Conservation (phyloP, 2,888 invertebrate species). For the Odontocerum albicorne region DNA sequence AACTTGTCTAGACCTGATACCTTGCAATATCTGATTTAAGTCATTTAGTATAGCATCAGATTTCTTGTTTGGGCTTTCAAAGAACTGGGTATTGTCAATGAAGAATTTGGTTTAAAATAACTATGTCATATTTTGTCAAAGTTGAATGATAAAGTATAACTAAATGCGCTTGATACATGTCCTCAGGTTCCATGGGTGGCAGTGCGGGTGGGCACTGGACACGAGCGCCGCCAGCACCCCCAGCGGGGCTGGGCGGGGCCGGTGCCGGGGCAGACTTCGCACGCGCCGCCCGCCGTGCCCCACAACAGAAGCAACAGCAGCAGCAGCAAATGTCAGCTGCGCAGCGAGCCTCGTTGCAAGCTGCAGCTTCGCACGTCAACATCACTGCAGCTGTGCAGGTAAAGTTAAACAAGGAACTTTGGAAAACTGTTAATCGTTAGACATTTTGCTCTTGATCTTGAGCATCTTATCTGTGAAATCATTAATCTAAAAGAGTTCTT, state of each 20-base stretch:
- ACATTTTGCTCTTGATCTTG: too few relatives aligned
- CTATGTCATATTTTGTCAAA: background rate
- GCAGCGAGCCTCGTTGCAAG: slow-evolving; percentile 42
- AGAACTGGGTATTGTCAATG: too few relatives aligned
- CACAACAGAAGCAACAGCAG: slow-evolving; percentile 44
- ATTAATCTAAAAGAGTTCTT: too few relatives aligned
- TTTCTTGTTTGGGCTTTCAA: too few relatives aligned
- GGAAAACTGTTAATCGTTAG: too few relatives aligned
- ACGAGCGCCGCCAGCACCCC: slow-evolving; percentile 73
- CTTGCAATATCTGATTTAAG: too few relatives aligned
- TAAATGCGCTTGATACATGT: background rate
- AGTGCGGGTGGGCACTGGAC: slow-evolving; percentile 74
- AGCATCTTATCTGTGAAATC: too few relatives aligned
- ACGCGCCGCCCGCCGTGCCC: slow-evolving; percentile 64
- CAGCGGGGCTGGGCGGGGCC: slow-evolving; percentile 45
- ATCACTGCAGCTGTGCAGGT: slow-evolving; percentile 42
- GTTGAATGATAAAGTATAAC: background rate
- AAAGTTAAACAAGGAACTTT: too few relatives aligned
- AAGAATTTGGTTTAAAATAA: too few relatives aligned
- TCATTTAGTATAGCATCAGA: too few relatives aligned
- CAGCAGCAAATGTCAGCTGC: slow-evolving; percentile 40
- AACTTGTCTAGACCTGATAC: too few relatives aligned
- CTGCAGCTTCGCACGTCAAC: slow-evolving; percentile 46
- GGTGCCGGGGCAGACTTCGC: slow-evolving; percentile 68
- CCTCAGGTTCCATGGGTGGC: slow-evolving; percentile 28